Evolutionary conservation across 2,113 vertebrate genomes (phyloP), one percentile per base, ranked within the genome.

Genomic region (Hippocampus mohnikei): DNA sequence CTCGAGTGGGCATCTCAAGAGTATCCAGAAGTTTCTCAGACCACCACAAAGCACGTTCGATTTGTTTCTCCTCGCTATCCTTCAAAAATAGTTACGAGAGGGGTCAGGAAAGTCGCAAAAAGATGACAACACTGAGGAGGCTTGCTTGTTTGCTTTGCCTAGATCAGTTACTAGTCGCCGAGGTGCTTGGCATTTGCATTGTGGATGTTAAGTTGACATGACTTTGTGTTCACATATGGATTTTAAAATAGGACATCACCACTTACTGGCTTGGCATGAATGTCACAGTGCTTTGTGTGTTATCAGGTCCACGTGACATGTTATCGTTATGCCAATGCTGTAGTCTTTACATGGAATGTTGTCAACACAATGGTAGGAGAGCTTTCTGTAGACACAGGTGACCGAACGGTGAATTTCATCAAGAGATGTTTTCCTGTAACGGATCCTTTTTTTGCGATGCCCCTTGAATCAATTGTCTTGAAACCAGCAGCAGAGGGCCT

Each of bases 391-490:
- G 79, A 85, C 61, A 84, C 75, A 87, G 83, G 79, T 81, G 77
- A 72, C 65, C n/a, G 71, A 23, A 10, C n/a, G 52, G 21, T 53
- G 52, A 53, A 73, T 74, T 67, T 65, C 70, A 56, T 59, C 69
- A 66, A 69, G 69, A 60, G 67, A 50, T 72, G 48, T 46, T 69
- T 76, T 73, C 46, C 74, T 48, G 71, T 74, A 72, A 77, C 63
- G 27, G 80, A 70, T 80, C 69, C 84, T 80, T 83, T 84, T 27
- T 27, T 33, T 46, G 53, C 79, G 84, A 81, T 73, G 80, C 72
- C 84, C 79, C 84, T 85, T 84, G 70, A 88, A 84, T 84, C 72
- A 80, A 89, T 88, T 82, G 85, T 81, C 81, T 87, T 81, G 85
- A 78, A 85, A 86, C 86, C 81, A 84, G 85, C 77, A 78, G 81